Evolutionary conservation across 1,140 invertebrate species (phyloP).

Genomic region (Calliphora vicina): DNA sequence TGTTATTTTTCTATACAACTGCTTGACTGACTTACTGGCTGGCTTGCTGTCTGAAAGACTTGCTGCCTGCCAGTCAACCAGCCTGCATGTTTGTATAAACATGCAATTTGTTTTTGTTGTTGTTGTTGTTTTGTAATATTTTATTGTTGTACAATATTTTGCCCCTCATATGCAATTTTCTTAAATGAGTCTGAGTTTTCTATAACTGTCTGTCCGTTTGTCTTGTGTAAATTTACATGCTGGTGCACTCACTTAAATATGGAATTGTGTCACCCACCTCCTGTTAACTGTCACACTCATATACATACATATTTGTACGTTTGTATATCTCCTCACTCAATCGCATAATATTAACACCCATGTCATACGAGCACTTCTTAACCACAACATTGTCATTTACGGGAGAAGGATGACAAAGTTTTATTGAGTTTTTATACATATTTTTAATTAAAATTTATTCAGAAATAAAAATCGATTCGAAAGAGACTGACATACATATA

Average conservation of each 20-base stretch:
- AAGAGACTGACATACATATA: too few relatives aligned
- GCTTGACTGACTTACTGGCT: not conserved
- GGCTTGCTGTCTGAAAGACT: not conserved
- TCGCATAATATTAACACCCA: not conserved
- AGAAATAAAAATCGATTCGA: too few relatives aligned
- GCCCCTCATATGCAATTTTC: not conserved
- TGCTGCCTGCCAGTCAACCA: not conserved
- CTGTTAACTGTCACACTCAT: too few relatives aligned
- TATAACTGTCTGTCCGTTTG: not conserved
- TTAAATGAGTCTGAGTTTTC: slow-evolving; percentile 10
- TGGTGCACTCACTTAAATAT: not conserved
- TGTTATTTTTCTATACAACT: not conserved
- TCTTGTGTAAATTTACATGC: not conserved
- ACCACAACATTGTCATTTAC: not conserved
- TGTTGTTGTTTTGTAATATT: not conserved
- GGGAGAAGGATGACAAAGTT: not conserved
- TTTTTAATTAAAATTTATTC: too few relatives aligned
- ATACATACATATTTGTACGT: too few relatives aligned
- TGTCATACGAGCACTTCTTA: not conserved
- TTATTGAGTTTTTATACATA: not conserved
- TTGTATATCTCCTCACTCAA: not conserved
- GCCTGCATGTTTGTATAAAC: not conserved
- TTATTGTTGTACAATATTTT: too few relatives aligned
- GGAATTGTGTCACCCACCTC: too few relatives aligned
- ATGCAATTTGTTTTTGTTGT: not conserved